Evolutionary conservation across 2,888 invertebrate genomes (phyloP).

Genomic region (Phengaris alcon): DNA sequence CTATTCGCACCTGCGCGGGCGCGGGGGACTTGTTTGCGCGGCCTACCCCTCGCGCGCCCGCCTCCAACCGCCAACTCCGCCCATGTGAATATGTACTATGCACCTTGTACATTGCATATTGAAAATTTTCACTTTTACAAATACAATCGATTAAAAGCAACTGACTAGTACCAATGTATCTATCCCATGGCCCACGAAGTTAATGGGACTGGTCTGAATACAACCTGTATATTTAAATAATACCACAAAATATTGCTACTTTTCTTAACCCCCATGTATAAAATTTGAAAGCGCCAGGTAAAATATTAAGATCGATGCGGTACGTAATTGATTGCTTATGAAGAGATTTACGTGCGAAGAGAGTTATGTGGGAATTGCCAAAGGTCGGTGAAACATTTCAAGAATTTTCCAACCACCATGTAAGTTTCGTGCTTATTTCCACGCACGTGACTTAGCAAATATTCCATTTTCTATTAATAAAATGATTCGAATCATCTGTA

Average conservation of each 20-base stretch:
- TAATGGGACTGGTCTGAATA: too few species aligned
- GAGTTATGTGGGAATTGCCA: not conserved
- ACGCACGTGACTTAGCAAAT: conserved; percentile 4
- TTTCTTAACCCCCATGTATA: not conserved
- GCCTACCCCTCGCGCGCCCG: too few species aligned
- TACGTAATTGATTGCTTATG: conserved; percentile 8
- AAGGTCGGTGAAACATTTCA: conserved; percentile 1
- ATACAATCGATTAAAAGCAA: too few species aligned
- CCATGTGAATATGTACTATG: too few species aligned
- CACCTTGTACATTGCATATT: too few species aligned
- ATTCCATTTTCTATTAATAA: not conserved
- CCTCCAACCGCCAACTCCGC: too few species aligned
- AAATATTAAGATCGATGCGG: conserved; percentile 7
- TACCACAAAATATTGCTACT: not conserved
- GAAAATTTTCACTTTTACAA: too few species aligned
- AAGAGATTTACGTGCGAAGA: not conserved
- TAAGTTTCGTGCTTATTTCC: not conserved
- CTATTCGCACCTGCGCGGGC: too few species aligned
- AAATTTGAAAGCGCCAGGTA: conserved; percentile 4
- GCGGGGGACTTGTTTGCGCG: too few species aligned
- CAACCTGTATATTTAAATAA: too few species aligned
- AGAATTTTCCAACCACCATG: not conserved
- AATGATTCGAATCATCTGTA: not conserved
- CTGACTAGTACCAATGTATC: too few species aligned
- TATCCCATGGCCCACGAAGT: too few species aligned